Evolutionary conservation across 2,888 invertebrate genomes (phyloP).

Genomic region (Amaurobius ferox): DNA sequence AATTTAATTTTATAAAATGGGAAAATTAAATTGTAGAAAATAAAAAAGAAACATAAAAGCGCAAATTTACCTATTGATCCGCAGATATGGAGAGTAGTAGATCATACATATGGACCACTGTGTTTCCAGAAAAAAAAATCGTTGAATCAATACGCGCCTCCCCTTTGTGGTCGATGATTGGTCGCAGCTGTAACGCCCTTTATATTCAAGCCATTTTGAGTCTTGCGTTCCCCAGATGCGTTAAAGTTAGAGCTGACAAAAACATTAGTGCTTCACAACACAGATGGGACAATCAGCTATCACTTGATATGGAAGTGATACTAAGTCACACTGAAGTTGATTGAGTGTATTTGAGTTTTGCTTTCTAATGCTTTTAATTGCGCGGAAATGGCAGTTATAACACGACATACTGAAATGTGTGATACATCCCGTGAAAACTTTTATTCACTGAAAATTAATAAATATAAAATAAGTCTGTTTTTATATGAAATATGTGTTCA

Average conservation of each 20-base stretch:
- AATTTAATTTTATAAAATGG: too few species aligned
- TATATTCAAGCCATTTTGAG: slow-evolving; percentile 73
- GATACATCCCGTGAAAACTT: too few species aligned
- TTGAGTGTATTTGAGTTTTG: too few species aligned
- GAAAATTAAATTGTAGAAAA: too few species aligned
- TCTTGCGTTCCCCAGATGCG: slow-evolving; percentile 49
- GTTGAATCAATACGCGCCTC: slow-evolving; percentile 67
- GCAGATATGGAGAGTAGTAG: slow-evolving; percentile 29
- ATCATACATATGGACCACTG: slow-evolving; percentile 37
- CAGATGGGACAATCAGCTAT: slow-evolving; percentile 24
- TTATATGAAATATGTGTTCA: too few species aligned
- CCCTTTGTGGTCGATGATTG: slow-evolving; percentile 71
- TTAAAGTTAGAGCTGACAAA: slow-evolving; percentile 66
- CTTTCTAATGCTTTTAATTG: too few species aligned
- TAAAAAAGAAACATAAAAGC: too few species aligned
- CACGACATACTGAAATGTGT: too few species aligned
- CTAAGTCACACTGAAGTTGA: neutral
- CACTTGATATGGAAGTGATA: neutral
- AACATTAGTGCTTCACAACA: slow-evolving; percentile 32
- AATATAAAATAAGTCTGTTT: too few species aligned
- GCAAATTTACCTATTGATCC: slow-evolving; percentile 61
- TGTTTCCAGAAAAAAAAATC: slow-evolving; percentile 55
- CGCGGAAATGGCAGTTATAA: too few species aligned
- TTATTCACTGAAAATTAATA: too few species aligned
- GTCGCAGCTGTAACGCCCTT: slow-evolving; percentile 73